Evolutionary conservation across 1,140 invertebrate genomes (phyloP).

Genomic region (Drosophila albomicans): DNA sequence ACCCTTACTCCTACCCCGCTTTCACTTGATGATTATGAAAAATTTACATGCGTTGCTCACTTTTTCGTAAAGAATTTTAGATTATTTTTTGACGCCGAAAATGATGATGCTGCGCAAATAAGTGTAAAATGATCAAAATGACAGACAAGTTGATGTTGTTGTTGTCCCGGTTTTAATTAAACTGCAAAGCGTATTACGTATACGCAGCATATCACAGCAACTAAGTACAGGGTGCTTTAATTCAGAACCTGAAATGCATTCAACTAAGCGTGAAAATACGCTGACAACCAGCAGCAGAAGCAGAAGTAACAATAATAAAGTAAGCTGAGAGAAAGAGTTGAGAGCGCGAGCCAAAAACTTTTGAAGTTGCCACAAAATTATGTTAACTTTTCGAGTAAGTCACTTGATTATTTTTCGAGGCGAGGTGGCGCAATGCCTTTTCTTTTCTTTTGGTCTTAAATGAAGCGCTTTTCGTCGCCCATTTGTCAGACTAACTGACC

Average conservation of each 20-base stretch:
- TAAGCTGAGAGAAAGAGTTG: conserved; percentile 1
- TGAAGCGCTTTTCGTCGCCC: conserved; percentile 40
- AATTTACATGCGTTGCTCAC: conserved; percentile 41
- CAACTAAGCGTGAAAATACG: conserved; percentile 76
- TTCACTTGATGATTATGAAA: conserved; percentile 51
- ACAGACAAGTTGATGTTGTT: conserved; percentile 26
- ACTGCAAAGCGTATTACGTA: conserved; percentile 62
- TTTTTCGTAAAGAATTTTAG: conserved; percentile 42
- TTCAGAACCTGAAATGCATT: conserved; percentile 65
- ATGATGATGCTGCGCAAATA: conserved; percentile 52
- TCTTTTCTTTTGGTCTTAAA: conserved; percentile 35
- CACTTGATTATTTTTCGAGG: conserved; percentile 71
- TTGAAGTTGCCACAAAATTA: conserved; percentile 81
- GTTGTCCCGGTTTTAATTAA: conserved; percentile 67
- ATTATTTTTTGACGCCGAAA: conserved; percentile 45
- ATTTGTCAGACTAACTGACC: conserved; percentile 22
- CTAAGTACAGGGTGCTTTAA: conserved; percentile 29
- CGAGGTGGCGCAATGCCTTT: conserved; percentile 39
- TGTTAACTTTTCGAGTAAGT: conserved; percentile 80
- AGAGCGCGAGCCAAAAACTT: conserved; percentile 47
- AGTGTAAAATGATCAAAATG: conserved; percentile 78
- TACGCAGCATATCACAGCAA: conserved; percentile 52
- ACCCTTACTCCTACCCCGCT: background rate
- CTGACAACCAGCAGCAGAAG: background rate
- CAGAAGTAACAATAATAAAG: background rate